phyloP scores from a whole-genome alignment of 1,140 invertebrate species.

The Tenebrio molitor region DNA sequence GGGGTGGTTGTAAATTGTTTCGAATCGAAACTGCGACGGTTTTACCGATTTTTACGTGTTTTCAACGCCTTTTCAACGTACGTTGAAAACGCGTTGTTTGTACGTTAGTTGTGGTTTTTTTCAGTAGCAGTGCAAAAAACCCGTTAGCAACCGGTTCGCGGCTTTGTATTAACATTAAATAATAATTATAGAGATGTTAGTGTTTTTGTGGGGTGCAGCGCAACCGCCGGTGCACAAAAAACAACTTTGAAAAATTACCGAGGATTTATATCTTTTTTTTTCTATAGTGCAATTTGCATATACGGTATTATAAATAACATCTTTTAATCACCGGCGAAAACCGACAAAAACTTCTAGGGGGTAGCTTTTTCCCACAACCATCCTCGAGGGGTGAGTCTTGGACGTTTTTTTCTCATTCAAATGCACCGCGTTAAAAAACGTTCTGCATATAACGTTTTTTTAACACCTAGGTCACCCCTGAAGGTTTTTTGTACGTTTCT shows the following conservation, averaged over 20 bases:
- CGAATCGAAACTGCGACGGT: too few relatives aligned
- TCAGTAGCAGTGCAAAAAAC: too few relatives aligned
- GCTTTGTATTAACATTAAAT: slow-evolving; percentile 48
- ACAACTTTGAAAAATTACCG: slow-evolving; percentile 53
- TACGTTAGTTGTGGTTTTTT: too few relatives aligned
- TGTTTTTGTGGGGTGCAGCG: background rate
- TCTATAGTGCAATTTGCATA: slow-evolving; percentile 41
- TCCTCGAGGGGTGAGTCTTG: slow-evolving; percentile 27
- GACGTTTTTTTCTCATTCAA: slow-evolving; percentile 37
- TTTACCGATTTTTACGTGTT: too few relatives aligned
- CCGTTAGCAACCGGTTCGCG: background rate
- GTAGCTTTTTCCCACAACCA: slow-evolving; percentile 47
- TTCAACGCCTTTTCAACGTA: too few relatives aligned
- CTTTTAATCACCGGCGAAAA: slow-evolving; percentile 41
- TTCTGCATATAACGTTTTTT: slow-evolving; percentile 35
- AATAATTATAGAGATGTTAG: slow-evolving; percentile 51
- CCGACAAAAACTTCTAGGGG: slow-evolving; percentile 26
- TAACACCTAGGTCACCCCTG: slow-evolving; percentile 5
- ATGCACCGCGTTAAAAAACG: slow-evolving; percentile 41
- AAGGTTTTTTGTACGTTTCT: slow-evolving; percentile 47
- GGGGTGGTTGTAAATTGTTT: too few relatives aligned
- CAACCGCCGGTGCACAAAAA: slow-evolving; percentile 44
- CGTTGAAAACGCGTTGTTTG: too few relatives aligned
- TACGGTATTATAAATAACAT: slow-evolving; percentile 47
- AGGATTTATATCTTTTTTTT: slow-evolving; percentile 52